phyloP scores from a whole-genome alignment of 2,797 vertebrate species.

The Sandelia bainsii region DNA sequence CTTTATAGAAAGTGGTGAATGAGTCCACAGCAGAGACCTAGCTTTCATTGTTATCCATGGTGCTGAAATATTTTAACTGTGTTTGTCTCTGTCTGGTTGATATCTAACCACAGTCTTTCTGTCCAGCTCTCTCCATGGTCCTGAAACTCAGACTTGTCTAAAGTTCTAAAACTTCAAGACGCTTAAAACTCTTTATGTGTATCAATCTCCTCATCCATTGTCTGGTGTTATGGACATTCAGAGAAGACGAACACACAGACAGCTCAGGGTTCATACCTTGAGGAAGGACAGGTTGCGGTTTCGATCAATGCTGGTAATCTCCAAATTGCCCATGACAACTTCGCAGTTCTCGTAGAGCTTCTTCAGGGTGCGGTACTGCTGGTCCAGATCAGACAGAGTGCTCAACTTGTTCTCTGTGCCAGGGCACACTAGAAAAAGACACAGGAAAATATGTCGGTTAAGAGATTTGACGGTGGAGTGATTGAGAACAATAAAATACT shows the following conservation, averaged over 20 bases:
- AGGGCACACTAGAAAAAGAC: constrained; percentile 88
- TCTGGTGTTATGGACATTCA: neutral
- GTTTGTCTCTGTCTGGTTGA: no score
- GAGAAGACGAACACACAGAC: neutral
- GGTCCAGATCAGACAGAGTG: constrained; percentile 95
- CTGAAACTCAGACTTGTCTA: constrained; percentile 15
- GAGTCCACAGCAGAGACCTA: neutral
- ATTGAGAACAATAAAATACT: no score
- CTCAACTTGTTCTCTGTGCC: constrained; percentile 98
- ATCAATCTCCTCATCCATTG: neutral
- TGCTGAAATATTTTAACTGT: neutral
- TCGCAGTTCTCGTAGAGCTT: constrained; percentile 98
- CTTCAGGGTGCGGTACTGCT: constrained; percentile 95
- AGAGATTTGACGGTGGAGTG: neutral
- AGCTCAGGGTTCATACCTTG: constrained; percentile 80
- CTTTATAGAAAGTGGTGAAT: neutral
- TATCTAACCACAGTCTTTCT: neutral
- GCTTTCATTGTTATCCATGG: neutral
- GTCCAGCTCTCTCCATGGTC: constrained; percentile 26
- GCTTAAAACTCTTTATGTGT: neutral
- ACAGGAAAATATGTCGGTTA: constrained; percentile 27
- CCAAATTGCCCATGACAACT: constrained; percentile 98
- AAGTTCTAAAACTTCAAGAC: neutral
- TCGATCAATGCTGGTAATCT: constrained; percentile 97
- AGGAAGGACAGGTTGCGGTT: constrained; percentile 96